Percentiles rank a stretch among this genome's conserved stretches.
phyloP scores from a whole-genome alignment of 2,797 vertebrate species.

The Martes flavigula region DNA sequence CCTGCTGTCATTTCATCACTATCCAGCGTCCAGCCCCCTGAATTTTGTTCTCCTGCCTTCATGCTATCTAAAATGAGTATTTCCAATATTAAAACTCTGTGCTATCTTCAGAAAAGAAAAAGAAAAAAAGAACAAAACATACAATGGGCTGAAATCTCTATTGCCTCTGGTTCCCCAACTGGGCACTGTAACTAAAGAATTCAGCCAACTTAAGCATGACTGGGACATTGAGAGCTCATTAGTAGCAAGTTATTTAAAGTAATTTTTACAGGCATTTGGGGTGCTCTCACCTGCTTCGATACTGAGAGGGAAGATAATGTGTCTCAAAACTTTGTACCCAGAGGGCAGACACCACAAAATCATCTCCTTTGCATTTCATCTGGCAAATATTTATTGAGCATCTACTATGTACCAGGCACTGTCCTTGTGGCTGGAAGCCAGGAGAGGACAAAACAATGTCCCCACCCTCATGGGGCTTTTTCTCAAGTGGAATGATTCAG shows the following conservation, averaged over 20 bases:
- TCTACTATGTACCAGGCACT: not conserved
- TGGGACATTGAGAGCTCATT: accelerated
- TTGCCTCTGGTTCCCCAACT: not conserved
- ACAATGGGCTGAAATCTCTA: not conserved
- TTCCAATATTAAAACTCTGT: slow-evolving; percentile 23
- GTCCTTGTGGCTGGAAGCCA: not conserved
- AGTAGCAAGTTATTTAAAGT: not conserved
- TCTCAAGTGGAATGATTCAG: not conserved
- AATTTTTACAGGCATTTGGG: not conserved
- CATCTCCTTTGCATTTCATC: not conserved
- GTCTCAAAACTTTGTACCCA: not conserved
- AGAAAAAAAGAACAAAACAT: not conserved
- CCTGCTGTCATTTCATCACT: not conserved
- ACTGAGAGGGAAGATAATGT: not conserved
- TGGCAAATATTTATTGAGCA: not conserved
- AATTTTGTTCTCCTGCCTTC: slow-evolving; percentile 20
- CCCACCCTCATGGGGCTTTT: not conserved
- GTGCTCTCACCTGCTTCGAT: not conserved
- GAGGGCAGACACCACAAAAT: not conserved
- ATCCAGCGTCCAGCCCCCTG: not conserved
- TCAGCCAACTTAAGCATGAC: not conserved
- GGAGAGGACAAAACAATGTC: not conserved
- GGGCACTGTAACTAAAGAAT: not conserved
- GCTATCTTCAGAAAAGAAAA: not conserved
- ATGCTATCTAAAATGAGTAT: slow-evolving; percentile 10